phyloP scores from a whole-genome alignment of 2,797 vertebrate species.

The Florisuga fusca region DNA sequence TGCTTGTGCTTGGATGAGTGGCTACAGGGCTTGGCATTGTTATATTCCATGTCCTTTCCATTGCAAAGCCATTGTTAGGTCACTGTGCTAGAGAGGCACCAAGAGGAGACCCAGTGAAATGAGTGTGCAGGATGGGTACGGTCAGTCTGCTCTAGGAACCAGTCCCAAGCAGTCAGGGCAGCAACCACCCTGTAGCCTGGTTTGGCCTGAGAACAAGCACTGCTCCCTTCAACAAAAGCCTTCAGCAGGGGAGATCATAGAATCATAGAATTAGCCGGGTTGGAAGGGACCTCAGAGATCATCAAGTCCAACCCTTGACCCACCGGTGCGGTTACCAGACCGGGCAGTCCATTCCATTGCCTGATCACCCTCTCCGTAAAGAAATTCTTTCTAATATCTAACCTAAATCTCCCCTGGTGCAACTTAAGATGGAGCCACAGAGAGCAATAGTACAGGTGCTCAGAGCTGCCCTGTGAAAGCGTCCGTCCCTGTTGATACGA shows the following conservation, averaged over 20 bases:
- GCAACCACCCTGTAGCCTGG: fast-evolving
- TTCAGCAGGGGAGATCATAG: background rate
- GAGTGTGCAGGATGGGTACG: fast-evolving
- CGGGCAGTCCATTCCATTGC: no score
- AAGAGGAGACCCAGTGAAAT: background rate
- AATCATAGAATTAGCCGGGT: no score
- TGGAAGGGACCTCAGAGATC: no score
- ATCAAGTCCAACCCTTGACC: no score
- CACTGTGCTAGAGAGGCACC: background rate
- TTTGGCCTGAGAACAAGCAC: background rate
- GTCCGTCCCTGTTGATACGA: background rate
- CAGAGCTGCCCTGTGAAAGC: background rate
- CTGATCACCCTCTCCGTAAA: no score
- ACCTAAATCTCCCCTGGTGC: no score
- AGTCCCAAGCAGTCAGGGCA: background rate
- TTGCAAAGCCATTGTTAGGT: background rate
- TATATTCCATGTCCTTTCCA: background rate
- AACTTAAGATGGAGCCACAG: background rate
- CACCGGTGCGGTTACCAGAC: no score
- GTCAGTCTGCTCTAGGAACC: background rate
- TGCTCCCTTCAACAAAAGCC: background rate
- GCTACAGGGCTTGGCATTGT: background rate
- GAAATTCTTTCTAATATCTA: no score
- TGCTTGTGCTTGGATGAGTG: background rate
- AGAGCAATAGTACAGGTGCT: background rate